Evolutionary conservation across 2,797 vertebrate species (phyloP), one percentile per base, ranked within the genome.

Genomic region (Podarcis siculus): DNA sequence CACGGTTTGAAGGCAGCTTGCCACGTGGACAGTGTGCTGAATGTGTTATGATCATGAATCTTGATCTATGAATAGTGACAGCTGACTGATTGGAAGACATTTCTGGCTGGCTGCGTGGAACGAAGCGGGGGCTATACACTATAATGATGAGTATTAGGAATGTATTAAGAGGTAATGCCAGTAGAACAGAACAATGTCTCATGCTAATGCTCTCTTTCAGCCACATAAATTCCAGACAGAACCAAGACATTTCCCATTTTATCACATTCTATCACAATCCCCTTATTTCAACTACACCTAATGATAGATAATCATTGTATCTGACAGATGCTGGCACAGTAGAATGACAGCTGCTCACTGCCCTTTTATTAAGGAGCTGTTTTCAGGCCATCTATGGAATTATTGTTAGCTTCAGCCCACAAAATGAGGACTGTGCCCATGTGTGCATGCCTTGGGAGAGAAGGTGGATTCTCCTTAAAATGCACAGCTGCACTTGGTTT

Each of bases 51-150:
- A 85, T 89, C 78, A 90, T 35, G 64, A 77, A 85, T 85, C 82
- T 77, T 85, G 82, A 85, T 90, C 86, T 82, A 87, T 87, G 64
- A 85, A 81, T 78, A 87, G 45, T 85, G 78, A 87, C 77, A 87
- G 64, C 86, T 80, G 78, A 82, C 73, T 85, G 89, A 85, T 90
- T 84, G 82, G 86, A 84, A 35, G 77, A 87, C 83, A 77, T 82
- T 85, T 90, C 78, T 90, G 81, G 82, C 78, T 85, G 72, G 49
- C 72, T 78, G 39, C 32, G 1, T 77, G 45, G 64, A 67, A 85
- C 69, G 71, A 85, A 80, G 37, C 82, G 55, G 67, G 72, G 32
- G 78, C 64, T 80, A 25, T 85, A 71, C 30, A 30, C 23, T 82
- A 76, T 69, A 90, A 87, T 82, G 73, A 87, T 85, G 79, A 82